Evolutionary conservation across 1,140 invertebrate genomes (phyloP).

Genomic region (honey bee (Apis mellifera)): Amel_HAv3.1 CM009935.2:11274001-11274500

Average conservation of each 20-base stretch:
- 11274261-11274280: neutral
- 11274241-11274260: too few relatives aligned
- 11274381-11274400: neutral
- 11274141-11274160: neutral
- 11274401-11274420: neutral
- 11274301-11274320: too few relatives aligned
- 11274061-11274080: slow-evolving; percentile 60
- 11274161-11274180: neutral
- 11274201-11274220: slow-evolving; percentile 18
- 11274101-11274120: neutral
- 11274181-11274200: slow-evolving; percentile 4
- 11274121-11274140: neutral
- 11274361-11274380: neutral
- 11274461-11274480: neutral
- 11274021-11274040: neutral
- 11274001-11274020: slow-evolving; percentile 14
- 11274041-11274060: slow-evolving; percentile 16
- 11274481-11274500: neutral
- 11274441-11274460: slow-evolving; percentile 31
- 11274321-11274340: neutral
- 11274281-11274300: neutral
- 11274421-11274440: neutral
- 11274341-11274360: neutral
- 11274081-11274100: slow-evolving; percentile 7
- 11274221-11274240: neutral